Conservation (phyloP, 2,113 vertebrate species). For the Leiothrix lutea region DNA sequence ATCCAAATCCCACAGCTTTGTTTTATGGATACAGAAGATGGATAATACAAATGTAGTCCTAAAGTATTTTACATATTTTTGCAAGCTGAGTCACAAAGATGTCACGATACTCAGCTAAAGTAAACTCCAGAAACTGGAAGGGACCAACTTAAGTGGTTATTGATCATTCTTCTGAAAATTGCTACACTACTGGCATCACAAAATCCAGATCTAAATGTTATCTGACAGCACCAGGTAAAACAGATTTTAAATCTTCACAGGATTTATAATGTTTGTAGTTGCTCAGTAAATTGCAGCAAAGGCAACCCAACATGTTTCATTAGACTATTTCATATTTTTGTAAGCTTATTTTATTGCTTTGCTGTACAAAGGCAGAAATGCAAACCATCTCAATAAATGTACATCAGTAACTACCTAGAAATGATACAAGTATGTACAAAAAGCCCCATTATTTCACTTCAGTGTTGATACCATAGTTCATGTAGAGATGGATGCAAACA, state of each 20-base stretch:
- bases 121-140: not conserved
- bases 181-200: not conserved
- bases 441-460: not conserved
- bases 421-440: slow-evolving; percentile 31
- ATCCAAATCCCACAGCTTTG: not conserved
- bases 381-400: slow-evolving; percentile 11
- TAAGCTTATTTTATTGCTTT: slow-evolving; percentile 46
- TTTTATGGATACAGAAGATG: not conserved
- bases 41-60: not conserved
- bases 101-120: fast-evolving
- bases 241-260: not conserved
- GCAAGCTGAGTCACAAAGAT: not conserved
- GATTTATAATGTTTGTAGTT: not conserved
- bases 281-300: not conserved
- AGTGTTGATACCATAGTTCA: not conserved
- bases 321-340: not conserved
- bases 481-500: slow-evolving; percentile 21
- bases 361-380: slow-evolving; percentile 47
- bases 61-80: not conserved
- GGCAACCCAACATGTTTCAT: not conserved
- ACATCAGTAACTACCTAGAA: not conserved
- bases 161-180: not conserved
- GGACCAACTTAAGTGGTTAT: not conserved
- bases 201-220: not conserved
- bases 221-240: not conserved